Percentiles rank a stretch among this genome's conserved stretches.
phyloP scores from a whole-genome alignment of 1,140 invertebrate species.

The Zaprionus nigranus region DNA sequence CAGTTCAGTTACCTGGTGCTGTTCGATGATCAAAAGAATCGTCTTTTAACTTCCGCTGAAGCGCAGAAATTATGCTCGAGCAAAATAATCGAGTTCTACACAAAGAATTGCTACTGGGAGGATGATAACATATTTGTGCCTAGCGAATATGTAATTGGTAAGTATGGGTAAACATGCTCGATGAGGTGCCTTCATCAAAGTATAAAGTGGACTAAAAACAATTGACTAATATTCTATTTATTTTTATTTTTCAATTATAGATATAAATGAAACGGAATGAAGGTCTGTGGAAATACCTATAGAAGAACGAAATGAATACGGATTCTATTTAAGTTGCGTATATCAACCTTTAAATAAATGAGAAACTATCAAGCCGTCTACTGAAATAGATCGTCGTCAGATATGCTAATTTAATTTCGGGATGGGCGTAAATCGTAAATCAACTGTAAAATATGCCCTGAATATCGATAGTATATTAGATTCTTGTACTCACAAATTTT shows the following conservation, averaged over 20 bases:
- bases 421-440: not conserved
- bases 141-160: constrained; percentile 6
- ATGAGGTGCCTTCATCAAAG: too few relatives aligned
- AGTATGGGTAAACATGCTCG: not conserved
- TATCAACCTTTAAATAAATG: too few relatives aligned
- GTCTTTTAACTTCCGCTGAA: not conserved
- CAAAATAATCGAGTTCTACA: constrained; percentile 1
- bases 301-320: too few relatives aligned
- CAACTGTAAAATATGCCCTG: not conserved
- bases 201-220: too few relatives aligned
- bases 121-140: not conserved
- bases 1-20: not conserved
- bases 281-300: not conserved
- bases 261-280: not conserved
- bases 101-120: not conserved
- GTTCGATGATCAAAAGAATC: not conserved
- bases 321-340: too few relatives aligned
- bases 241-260: not conserved
- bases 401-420: not conserved
- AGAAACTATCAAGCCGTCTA: too few relatives aligned
- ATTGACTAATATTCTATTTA: too few relatives aligned
- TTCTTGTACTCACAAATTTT: constrained; percentile 60
- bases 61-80: not conserved
- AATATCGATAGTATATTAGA: not conserved
- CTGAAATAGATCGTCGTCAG: not conserved